Base-by-base conservation (phyloP, 2,888 invertebrate genomes). In the Timema cristinae region DNA sequence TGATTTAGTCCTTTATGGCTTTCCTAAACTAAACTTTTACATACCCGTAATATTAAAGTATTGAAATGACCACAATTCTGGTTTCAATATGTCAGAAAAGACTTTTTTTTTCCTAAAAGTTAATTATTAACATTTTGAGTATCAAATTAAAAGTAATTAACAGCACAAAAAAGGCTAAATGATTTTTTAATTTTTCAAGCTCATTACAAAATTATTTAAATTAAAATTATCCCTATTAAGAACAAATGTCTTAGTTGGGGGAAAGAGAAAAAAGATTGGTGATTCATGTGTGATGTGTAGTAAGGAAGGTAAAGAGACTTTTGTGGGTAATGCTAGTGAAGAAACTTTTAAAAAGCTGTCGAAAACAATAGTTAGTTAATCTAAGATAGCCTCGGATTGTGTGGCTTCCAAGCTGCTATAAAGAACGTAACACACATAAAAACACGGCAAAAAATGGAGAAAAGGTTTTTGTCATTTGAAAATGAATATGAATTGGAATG, bases 381-480 rank as follows among this genome's bases (percentile, higher is more conserved):
- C 56, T 56, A 56, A 0, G 8, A 56, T 7, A 56, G 16, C 13
- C 6, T n/a, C 6, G 6, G 15, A 16, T 56, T 0, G 6, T 6
- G 16, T 56, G 56, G 56, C 56, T 6, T 56, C 7, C 56, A 56
- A 56, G 56, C 56, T 56, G 56, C 56, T 56, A 56, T 56, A 56
- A 56, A 56, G 2, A 13, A 13, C 6, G 56, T 56, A 32, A 32
- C 32, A 32, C 32, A 32, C 4, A 32, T 2, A 32, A 32, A 32
- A 32, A 32, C 4, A 32, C 32, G 32, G 32, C 1, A 32, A 32
- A 32, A 1, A 4, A 4, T 32, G 56, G 56, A 56, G 16, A 56
- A 56, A 56, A n/a, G 13, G 6, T 56, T 56, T 13, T 56, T 56
- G 56, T 56, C 7, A 16, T 56, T 56, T 15, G 15, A 56, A 56